Evolutionary conservation across 2,888 invertebrate species (phyloP), one percentile per base, ranked within the genome.

Genomic region (Netelia fuscicornis): DNA sequence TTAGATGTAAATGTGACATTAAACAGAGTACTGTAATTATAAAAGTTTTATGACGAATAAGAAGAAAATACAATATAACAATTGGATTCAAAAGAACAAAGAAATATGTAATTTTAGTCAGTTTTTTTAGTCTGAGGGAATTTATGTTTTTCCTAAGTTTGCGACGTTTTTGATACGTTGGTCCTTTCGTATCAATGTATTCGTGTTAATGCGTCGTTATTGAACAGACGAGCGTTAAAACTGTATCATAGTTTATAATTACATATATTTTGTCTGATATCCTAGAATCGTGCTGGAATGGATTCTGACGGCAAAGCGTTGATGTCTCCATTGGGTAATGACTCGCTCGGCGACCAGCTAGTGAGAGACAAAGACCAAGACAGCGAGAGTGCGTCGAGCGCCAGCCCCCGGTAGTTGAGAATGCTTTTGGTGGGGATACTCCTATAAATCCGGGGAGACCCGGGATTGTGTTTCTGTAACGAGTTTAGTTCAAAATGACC

Each of bases 401-500:
- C 37, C 37, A 37, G 37, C 6, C 37, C 37, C 37, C 37, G 37
- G 10, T n/a, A 52, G 30, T 54, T 52, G 70, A 11, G 9, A n/a
- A 48, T 30, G 9, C 13, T 9, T 23, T 60, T 58, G 65, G 67
- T 81, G 58, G 58, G 25, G 48, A 10, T 9, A 37, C 13, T 67
- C 37, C 37, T 79, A 71, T 71, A 64, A 79, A 71, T 70, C 70
- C 6, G 62, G 71, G 56, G 64, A 64, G 25, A 6, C 30, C 70
- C 54, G 71, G 37, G 64, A 54, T 62, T 20, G 52, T 72, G 72
- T 11, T 72, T 72, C 56, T 65, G 56, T 48, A 56, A 72, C 56
- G 56, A 65, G 65, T 23, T 30, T 44, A 44, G 80, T 72, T 25
- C 11, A 58, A 58, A 58, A 48, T 44, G 67, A 62, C 37, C 37